Base-by-base conservation (phyloP, 2,888 invertebrate genomes). In the Cyaniris semiargus region DNA sequence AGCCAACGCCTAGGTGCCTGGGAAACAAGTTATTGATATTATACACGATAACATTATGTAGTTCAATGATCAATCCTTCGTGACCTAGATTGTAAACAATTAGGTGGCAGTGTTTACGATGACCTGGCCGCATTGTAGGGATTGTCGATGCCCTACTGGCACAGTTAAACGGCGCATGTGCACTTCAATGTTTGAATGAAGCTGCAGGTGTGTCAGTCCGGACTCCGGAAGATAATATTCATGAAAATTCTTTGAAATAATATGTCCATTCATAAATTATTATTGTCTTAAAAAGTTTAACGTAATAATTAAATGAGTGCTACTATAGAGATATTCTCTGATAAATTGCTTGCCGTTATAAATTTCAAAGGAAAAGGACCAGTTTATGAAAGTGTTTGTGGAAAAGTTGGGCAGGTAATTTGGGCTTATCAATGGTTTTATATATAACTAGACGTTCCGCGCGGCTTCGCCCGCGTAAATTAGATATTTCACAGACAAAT, bases 141-240 rank as follows among this genome's bases (percentile, higher is more conserved):
- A 85, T 87, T 88, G 91, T 89, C 90, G 92, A 89, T 92, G 92
- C 85, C 92, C 92, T 79, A 92, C 85, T 93, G 89, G 83, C 93
- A 92, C 83, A 91, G 82, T 87, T 91, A 79, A 79, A 79, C 80
- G 82, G 90, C 92, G 91, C 91, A 89, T 88, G 91, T 88, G 88
- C 89, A 83, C 77, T 83, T 75, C 82, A 80, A 78, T 77, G 80
- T 80, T 81, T 88, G 83, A 87, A 86, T 87, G 86, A 83, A 83
- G 81, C 81, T 79, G 82, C 81, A 82, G 78, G 81, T 81, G 78
- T 76, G 79, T 76, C 75, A 34, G 77, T 79, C 76, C 75, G 71
- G 78, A 34, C 77, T 79, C 76, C 75, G 71, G 78, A 48, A 78
- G 75, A 31, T 74, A 78, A 75, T 76, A 76, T 78, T 60, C 78